Percentiles rank a stretch among this genome's conserved stretches.
These are phyloP conservation scores for Brachypterus glaber DNA, from an alignment of 2,888 invertebrate genomes.

Conservation along the genomic window DNA sequence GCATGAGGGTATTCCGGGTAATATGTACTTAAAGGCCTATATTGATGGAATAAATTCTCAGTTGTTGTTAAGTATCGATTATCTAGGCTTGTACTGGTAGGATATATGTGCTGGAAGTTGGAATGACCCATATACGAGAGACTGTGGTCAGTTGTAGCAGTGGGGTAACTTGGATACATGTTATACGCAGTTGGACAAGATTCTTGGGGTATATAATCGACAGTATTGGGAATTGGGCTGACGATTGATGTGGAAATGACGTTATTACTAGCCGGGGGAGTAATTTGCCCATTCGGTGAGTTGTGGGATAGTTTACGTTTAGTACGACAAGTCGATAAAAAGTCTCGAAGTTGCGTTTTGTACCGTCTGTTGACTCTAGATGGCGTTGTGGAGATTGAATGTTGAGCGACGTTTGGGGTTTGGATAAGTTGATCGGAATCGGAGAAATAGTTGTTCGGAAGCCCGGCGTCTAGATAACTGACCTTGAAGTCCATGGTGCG, in stretches of 20 bases:
- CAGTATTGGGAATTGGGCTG: constrained; percentile 46
- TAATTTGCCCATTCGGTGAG: constrained; percentile 35
- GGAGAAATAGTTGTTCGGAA: constrained; percentile 84
- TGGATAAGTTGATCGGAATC: constrained; percentile 70
- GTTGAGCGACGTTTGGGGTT: constrained; percentile 44
- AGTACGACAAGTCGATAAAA: constrained; percentile 77
- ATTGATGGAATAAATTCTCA: constrained; percentile 84
- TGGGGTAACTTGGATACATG: constrained; percentile 63
- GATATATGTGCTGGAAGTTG: constrained; percentile 55
- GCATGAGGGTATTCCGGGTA: constrained; percentile 70
- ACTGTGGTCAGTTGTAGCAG: constrained; percentile 55
- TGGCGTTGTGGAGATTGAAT: constrained; percentile 47
- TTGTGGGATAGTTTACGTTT: constrained; percentile 38
- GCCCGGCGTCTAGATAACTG: constrained; percentile 89
- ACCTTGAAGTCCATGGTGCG: constrained; percentile 99
- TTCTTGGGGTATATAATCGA: constrained; percentile 60
- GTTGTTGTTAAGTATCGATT: constrained; percentile 61
- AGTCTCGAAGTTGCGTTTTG: constrained; percentile 88
- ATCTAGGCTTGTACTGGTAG: constrained; percentile 44
- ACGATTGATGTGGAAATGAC: constrained; percentile 44
- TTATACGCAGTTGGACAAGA: constrained; percentile 47
- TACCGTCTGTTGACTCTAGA: constrained; percentile 81
- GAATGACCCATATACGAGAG: constrained; percentile 62
- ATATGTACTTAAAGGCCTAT: constrained; percentile 76
- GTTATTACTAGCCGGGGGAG: constrained; percentile 38